A percentile compares a stretch with the other conserved stretches of the same genome.
These are phyloP conservation scores for Anguilla japonica DNA, from an alignment of 2,113 vertebrate species.

Conservation along the genomic window DNA sequence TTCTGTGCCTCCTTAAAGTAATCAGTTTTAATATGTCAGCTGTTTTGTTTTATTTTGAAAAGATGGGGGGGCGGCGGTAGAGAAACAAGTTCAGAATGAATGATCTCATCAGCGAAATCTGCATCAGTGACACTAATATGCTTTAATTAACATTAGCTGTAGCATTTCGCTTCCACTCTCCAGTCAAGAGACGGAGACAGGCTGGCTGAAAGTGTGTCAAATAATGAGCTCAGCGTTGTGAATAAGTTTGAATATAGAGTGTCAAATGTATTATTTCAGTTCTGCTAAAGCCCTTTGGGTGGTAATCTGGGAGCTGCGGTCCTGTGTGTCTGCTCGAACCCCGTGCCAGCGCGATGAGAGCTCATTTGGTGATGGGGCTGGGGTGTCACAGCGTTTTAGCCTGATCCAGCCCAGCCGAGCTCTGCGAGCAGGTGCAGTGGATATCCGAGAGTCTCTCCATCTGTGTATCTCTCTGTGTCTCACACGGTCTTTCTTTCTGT, in stretches of 20 bases:
- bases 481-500: neutral
- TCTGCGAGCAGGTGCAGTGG: neutral
- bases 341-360: constrained; percentile 6
- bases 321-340: neutral
- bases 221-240: constrained; percentile 48
- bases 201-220: constrained; percentile 21
- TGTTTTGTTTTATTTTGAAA: neutral
- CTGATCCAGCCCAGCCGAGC: neutral
- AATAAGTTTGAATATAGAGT: constrained; percentile 53
- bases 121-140: neutral
- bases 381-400: constrained; percentile 11
- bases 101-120: neutral
- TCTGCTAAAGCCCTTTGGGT: constrained; percentile 53
- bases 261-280: constrained; percentile 63
- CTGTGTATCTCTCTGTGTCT: neutral
- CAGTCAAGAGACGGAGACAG: constrained; percentile 18
- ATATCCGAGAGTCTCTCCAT: neutral
- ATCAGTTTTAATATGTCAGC: neutral
- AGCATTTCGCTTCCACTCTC: neutral
- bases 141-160: constrained; percentile 13
- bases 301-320: constrained; percentile 55
- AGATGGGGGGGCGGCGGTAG: neutral
- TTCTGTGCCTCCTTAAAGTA: neutral
- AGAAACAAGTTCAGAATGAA: neutral
- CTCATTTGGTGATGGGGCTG: constrained; percentile 39